Conservation (phyloP, 2,797 vertebrate species). For the Halcyon smyrnensis region DNA sequence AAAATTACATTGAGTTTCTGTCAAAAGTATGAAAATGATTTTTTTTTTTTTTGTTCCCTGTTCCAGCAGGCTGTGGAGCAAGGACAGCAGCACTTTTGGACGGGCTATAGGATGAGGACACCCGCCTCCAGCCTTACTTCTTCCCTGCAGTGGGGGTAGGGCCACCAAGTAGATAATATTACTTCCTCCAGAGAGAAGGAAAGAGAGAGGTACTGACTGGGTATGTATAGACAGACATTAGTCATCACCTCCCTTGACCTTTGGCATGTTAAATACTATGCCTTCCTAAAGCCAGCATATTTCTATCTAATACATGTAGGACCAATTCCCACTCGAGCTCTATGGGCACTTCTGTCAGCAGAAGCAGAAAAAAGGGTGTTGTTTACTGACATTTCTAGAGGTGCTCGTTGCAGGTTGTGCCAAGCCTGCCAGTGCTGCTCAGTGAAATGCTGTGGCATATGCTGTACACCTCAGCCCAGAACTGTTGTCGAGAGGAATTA, state of each 20-base stretch:
- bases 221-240: neutral
- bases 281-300: neutral
- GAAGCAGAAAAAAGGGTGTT: neutral
- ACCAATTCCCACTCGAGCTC: neutral
- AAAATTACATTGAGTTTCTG: neutral
- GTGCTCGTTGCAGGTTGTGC: neutral
- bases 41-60: neutral
- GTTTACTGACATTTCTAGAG: neutral
- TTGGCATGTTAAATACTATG: neutral
- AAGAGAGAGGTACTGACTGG: neutral
- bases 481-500: neutral
- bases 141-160: neutral
- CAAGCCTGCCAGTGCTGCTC: neutral
- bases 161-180: rapidly evolving
- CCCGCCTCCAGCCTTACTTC: neutral
- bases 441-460: rapidly evolving
- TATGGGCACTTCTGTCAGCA: neutral
- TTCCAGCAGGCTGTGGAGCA: neutral
- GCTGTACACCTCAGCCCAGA: neutral
- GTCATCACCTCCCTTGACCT: rapidly evolving
- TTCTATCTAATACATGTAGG: neutral
- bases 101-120: rapidly evolving
- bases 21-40: neutral
- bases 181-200: neutral
- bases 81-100: neutral